Conservation (phyloP, 2,888 invertebrate species). For the Heliconius cydno region DNA sequence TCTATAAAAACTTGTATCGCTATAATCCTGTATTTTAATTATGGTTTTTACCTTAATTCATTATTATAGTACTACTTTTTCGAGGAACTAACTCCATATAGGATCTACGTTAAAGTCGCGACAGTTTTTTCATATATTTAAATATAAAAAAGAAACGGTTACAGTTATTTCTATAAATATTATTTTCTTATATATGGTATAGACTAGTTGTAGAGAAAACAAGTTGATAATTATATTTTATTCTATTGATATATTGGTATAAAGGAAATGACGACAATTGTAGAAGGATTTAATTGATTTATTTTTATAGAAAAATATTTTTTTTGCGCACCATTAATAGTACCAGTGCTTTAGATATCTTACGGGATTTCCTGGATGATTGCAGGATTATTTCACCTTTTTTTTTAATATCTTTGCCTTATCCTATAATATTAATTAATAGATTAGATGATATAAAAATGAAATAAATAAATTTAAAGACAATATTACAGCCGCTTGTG, state of each 20-base stretch:
- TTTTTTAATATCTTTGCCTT: too few species aligned
- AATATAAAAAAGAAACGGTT: neutral
- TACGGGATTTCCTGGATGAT: neutral
- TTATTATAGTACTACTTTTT: constrained; percentile 46
- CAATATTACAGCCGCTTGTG: neutral
- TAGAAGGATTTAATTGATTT: neutral
- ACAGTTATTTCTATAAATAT: constrained; percentile 1
- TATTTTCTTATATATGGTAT: neutral
- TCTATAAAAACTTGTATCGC: constrained; percentile 33
- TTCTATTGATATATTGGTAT: neutral
- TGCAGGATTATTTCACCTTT: too few species aligned
- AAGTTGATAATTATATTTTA: constrained; percentile 2
- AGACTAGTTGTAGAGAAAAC: neutral
- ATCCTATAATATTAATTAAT: neutral
- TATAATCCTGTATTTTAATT: constrained; percentile 47
- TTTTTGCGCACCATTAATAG: neutral
- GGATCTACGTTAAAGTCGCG: constrained; percentile 18
- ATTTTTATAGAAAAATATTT: neutral
- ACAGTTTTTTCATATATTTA: constrained; percentile 17
- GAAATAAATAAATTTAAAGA: too few species aligned
- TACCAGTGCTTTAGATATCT: neutral
- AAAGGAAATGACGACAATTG: neutral
- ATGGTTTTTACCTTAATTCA: constrained; percentile 40
- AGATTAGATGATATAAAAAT: too few species aligned
- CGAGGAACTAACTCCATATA: constrained; percentile 41